Percentiles rank a stretch among this genome's conserved stretches.
Evolutionary conservation across 1,140 invertebrate genomes (phyloP).

Genomic region (Neelides sp.): DNA sequence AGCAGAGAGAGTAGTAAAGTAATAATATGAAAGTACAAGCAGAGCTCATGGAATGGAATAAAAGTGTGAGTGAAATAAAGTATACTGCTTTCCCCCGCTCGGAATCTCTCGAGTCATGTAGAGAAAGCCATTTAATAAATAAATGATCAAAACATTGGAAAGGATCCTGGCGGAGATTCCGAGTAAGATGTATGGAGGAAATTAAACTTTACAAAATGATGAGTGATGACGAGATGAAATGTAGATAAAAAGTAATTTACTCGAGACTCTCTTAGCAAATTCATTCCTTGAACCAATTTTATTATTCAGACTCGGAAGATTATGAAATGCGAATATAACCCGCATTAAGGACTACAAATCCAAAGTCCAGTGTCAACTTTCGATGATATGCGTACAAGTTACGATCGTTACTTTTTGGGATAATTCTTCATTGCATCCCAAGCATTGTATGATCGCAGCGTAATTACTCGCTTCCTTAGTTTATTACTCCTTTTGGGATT

Average conservation of each 20-base stretch:
- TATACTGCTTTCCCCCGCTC: no score
- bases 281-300: background rate
- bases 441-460: no score
- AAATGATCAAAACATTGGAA: no score
- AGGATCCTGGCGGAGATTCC: no score
- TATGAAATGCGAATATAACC: background rate
- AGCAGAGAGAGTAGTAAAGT: background rate
- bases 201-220: background rate
- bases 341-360: background rate
- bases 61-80: background rate
- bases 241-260: background rate
- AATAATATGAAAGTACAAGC: background rate
- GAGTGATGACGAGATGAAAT: background rate
- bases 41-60: background rate
- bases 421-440: no score
- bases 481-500: no score
- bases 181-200: background rate
- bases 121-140: no score
- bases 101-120: no score
- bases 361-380: background rate
- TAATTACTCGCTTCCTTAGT: no score
- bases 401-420: no score
- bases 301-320: constrained; percentile 1
- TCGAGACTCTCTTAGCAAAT: background rate
- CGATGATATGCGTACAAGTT: constrained; percentile 4